phyloP scores from a whole-genome alignment of 2,113 vertebrate species.

The Atrichornis clamosus region DNA sequence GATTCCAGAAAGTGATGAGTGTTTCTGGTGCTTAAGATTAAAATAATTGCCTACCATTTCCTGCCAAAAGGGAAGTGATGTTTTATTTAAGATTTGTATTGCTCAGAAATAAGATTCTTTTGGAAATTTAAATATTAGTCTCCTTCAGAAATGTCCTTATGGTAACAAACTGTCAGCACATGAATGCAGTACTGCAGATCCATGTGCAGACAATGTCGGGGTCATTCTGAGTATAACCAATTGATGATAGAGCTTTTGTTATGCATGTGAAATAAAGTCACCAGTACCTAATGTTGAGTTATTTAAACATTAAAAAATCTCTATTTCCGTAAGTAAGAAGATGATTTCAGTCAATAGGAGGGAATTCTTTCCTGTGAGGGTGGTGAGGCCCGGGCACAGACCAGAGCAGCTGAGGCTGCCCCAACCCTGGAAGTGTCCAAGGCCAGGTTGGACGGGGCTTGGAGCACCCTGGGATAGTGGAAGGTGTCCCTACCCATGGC shows the following conservation, averaged over 20 bases:
- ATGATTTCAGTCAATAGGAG: background rate
- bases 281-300: background rate
- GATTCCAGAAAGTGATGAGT: background rate
- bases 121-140: background rate
- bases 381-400: background rate
- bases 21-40: background rate
- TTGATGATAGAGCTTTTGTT: background rate
- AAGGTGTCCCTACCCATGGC: background rate
- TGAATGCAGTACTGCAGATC: background rate
- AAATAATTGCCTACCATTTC: background rate
- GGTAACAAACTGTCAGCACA: background rate
- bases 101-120: background rate
- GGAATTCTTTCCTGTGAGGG: background rate
- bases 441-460: accelerated
- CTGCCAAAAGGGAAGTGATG: background rate
- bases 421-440: background rate
- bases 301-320: background rate
- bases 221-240: background rate
- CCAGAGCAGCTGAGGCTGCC: background rate
- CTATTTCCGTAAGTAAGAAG: background rate
- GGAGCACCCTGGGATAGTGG: background rate
- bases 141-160: background rate
- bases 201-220: background rate
- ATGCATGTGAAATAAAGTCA: background rate
- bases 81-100: background rate